Base-by-base conservation (phyloP, 2,113 vertebrate species). In the Sylvia atricapilla region DNA sequence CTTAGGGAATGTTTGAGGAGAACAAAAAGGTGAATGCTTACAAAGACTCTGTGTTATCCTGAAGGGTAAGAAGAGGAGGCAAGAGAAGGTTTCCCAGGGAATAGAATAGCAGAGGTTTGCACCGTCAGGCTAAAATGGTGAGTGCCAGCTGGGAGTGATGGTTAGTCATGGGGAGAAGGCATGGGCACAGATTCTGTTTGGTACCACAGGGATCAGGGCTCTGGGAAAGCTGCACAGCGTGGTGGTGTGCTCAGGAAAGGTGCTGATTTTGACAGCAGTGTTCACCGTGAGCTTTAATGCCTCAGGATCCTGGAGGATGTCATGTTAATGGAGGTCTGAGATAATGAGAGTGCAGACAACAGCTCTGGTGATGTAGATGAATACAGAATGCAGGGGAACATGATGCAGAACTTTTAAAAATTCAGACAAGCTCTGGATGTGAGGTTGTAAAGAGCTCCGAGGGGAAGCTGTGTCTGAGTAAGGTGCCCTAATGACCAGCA, bases 321-420 rank as follows among this genome's bases (percentile, higher is more conserved):
- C 25, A 55, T 53, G 50, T 73, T 95, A 90, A 88, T 62, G 27
- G 63, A 52, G 46, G 68, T 64, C 88, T 94, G 85, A 93, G 88
- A 80, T 66, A 90, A 92, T 66, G 55, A 66, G 59, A 77, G 72
- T 0, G 1, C 70, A 85, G 84, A 79, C 84, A 95, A 41, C 62
- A 69, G 62, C 78, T 79, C 87, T 43, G 59, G 30, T 24, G 73
- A 53, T 58, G 75, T 18, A 35, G 72, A 62, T 93, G 92, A 93
- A 88, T 92, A 33, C 25, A 0, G 87, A 93, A 77, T 66, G 55
- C 37, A 62, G 49, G 66, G 50, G 90, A 43, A 53, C 49, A 28
- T 30, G 74, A 64, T 76, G 78, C 74, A 89, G 92, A 75, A 87
- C 62, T 75, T 78, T 24, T 72, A 72, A 91, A 93, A 93, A 94